A percentile compares a stretch with the other conserved stretches of the same genome.
Evolutionary conservation across 2,113 vertebrate species (phyloP).

Genomic region (Zapus hudsonius): DNA sequence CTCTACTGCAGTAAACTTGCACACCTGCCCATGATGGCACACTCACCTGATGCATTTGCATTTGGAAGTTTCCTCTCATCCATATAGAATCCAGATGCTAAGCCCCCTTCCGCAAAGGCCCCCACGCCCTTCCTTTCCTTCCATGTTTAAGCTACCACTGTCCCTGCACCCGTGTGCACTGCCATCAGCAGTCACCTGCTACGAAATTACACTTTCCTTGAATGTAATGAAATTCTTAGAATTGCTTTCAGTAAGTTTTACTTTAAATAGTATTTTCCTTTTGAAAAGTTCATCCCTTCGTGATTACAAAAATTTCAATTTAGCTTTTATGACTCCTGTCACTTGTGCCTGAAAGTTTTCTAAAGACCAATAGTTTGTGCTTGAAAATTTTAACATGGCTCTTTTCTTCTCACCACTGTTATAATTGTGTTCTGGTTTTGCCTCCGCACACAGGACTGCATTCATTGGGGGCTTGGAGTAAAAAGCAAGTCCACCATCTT

Average conservation of each 20-base stretch:
- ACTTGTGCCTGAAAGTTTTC: neutral
- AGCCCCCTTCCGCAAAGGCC: neutral
- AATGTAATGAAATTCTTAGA: neutral
- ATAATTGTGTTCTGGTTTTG: neutral
- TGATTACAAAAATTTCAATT: neutral
- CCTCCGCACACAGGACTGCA: neutral
- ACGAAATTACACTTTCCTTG: neutral
- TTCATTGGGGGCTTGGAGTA: too few species aligned
- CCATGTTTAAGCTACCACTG: neutral
- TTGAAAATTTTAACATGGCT: neutral
- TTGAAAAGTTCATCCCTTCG: neutral
- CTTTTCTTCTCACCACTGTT: neutral
- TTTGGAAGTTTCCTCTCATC: neutral
- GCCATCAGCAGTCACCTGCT: neutral
- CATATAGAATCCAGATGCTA: neutral
- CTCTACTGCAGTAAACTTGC: neutral
- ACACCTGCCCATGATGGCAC: rapidly evolving
- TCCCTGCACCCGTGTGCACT: too few species aligned
- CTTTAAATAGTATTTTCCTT: neutral
- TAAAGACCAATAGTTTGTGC: too few species aligned
- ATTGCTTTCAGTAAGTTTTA: neutral
- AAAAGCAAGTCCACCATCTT: neutral
- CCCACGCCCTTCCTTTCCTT: neutral
- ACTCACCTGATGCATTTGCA: neutral
- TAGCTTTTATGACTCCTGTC: neutral